Evolutionary conservation across 2,888 invertebrate species (phyloP).

Genomic region (Baronia brevicornis): DNA sequence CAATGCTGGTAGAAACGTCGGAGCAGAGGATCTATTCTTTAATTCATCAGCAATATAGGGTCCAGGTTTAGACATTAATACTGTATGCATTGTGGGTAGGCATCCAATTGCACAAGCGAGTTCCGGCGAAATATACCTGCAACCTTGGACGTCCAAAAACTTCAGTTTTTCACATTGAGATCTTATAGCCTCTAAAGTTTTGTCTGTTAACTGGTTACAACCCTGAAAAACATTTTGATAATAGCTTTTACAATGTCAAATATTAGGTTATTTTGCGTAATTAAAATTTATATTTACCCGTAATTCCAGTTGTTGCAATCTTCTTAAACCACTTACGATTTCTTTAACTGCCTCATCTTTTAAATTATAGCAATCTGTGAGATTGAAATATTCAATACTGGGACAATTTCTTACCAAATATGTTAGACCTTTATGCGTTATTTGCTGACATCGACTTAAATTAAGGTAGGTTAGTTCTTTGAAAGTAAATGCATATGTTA

Average conservation of each 20-base stretch:
- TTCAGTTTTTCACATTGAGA: constrained; percentile 67
- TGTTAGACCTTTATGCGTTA: constrained; percentile 79
- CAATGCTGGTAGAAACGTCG: constrained; percentile 55
- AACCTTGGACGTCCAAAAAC: constrained; percentile 75
- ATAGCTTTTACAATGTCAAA: not conserved
- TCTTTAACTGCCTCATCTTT: constrained; percentile 76
- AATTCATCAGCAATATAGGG: constrained; percentile 56
- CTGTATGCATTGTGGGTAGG: constrained; percentile 57
- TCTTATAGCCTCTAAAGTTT: constrained; percentile 66
- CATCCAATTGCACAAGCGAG: constrained; percentile 54
- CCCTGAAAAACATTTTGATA: constrained; percentile 56
- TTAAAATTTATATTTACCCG: constrained; percentile 49
- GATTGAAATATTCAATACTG: constrained; percentile 80
- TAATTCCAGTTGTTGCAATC: constrained; percentile 75
- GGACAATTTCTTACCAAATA: constrained; percentile 79
- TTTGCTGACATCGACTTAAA: constrained; percentile 81
- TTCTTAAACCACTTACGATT: constrained; percentile 49
- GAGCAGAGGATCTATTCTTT: constrained; percentile 49
- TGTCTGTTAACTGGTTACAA: constrained; percentile 77
- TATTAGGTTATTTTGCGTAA: not conserved
- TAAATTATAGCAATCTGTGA: constrained; percentile 80
- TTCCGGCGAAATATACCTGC: constrained; percentile 64
- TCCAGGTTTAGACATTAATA: constrained; percentile 64
- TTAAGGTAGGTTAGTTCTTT: constrained; percentile 77
- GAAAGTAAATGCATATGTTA: constrained; percentile 81